Evolutionary conservation across 2,113 vertebrate genomes (phyloP).

Genomic region (Daubentonia madagascariensis): DNA sequence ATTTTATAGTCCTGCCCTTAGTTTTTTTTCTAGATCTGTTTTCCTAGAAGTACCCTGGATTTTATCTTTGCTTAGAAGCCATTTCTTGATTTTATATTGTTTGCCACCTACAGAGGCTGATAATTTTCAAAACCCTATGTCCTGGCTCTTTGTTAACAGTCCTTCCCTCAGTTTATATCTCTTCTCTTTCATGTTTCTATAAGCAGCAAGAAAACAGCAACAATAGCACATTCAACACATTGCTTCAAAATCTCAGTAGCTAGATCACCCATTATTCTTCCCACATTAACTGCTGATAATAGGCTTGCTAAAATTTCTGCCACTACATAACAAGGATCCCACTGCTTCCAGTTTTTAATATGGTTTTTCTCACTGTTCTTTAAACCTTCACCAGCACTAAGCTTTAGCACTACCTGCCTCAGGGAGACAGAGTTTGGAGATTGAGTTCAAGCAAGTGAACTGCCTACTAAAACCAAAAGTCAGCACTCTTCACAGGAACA

Average conservation of each 20-base stretch:
- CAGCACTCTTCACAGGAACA: neutral
- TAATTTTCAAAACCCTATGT: neutral
- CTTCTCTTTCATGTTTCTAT: neutral
- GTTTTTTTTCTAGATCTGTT: neutral
- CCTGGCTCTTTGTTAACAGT: neutral
- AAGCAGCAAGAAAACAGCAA: neutral
- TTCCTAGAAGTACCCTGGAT: neutral
- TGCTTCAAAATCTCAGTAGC: neutral
- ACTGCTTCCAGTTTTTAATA: neutral
- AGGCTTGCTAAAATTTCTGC: neutral
- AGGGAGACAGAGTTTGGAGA: neutral
- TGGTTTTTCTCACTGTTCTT: neutral
- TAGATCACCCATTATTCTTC: neutral
- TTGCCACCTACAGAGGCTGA: neutral
- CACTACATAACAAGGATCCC: neutral
- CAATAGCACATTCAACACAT: neutral
- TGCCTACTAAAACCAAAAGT: neutral
- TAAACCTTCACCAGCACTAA: neutral
- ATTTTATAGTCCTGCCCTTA: neutral
- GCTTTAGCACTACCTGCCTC: neutral
- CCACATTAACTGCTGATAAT: neutral
- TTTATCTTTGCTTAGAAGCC: neutral
- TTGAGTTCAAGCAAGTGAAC: neutral
- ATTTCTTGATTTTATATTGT: neutral
- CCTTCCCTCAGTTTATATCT: neutral